Conservation (phyloP, 2,888 invertebrate species). For the Prosapia bicincta region DNA sequence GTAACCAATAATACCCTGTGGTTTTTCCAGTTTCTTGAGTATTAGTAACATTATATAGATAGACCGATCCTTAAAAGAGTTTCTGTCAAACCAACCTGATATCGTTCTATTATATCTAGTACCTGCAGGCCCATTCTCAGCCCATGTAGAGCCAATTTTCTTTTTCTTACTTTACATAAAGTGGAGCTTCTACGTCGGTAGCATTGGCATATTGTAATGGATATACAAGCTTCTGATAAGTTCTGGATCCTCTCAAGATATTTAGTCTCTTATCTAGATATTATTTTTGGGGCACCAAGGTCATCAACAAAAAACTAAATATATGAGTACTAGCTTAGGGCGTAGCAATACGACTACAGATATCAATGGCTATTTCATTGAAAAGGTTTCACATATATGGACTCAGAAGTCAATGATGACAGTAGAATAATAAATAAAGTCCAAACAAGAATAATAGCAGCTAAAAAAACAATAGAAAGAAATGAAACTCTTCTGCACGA, state of each 20-base stretch:
- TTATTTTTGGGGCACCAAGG: conserved; percentile 39
- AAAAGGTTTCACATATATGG: no score
- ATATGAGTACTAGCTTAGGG: no score
- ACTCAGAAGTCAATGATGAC: no score
- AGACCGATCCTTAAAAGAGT: conserved; percentile 43
- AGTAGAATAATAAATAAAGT: no score
- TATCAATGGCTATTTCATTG: no score
- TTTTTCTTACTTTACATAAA: conserved; percentile 46
- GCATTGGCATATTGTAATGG: conserved; percentile 46
- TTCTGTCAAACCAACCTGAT: conserved; percentile 45
- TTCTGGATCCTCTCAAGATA: conserved; percentile 42
- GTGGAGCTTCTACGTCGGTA: conserved; percentile 43
- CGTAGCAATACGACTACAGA: no score
- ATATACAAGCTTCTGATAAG: conserved; percentile 36
- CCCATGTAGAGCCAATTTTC: conserved; percentile 45
- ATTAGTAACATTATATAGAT: conserved; percentile 32
- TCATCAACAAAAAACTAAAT: conserved; percentile 43
- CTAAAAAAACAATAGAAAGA: no score
- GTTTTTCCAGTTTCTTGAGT: conserved; percentile 10
- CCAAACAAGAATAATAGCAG: no score
- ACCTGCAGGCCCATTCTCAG: conserved; percentile 43
- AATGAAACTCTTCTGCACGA: no score
- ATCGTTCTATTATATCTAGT: conserved; percentile 44
- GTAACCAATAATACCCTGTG: conserved; percentile 29
- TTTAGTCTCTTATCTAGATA: conserved; percentile 39